phyloP scores from a whole-genome alignment of 2,113 vertebrate genomes.

The Phocoena sinus region DNA sequence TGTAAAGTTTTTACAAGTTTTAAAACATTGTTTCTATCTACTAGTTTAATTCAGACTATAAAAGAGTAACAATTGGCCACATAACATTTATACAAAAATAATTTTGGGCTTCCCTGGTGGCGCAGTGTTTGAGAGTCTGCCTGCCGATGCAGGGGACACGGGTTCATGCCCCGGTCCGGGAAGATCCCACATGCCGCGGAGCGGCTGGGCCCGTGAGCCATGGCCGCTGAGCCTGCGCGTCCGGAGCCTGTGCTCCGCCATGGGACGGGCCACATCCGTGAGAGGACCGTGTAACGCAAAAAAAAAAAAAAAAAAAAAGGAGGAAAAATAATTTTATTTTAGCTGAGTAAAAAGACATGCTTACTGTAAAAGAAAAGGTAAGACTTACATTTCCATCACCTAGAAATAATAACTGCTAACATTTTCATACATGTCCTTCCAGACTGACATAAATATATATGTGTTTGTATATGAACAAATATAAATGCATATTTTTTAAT shows the following conservation, averaged over 20 bases:
- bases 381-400: background rate
- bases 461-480: background rate
- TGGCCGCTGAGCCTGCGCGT: no score
- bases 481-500: background rate
- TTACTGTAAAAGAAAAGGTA: background rate
- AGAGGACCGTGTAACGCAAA: no score
- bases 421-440: background rate
- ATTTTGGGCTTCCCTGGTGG: background rate
- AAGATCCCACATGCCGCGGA: no score
- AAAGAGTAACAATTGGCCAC: background rate
- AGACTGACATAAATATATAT: background rate
- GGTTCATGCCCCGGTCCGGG: no score
- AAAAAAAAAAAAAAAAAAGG: no score
- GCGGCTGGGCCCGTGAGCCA: no score
- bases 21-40: background rate
- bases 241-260: no score
- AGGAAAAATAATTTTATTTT: background rate
- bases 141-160: no score
- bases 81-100: background rate
- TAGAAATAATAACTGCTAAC: background rate
- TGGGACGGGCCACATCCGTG: no score
- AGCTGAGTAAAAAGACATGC: background rate
- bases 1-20: background rate
- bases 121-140: no score
- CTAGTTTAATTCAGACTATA: background rate